These are phyloP conservation scores for Crotalus helleri DNA, from an alignment of 2,113 vertebrate species.

Conservation along the genomic window DNA sequence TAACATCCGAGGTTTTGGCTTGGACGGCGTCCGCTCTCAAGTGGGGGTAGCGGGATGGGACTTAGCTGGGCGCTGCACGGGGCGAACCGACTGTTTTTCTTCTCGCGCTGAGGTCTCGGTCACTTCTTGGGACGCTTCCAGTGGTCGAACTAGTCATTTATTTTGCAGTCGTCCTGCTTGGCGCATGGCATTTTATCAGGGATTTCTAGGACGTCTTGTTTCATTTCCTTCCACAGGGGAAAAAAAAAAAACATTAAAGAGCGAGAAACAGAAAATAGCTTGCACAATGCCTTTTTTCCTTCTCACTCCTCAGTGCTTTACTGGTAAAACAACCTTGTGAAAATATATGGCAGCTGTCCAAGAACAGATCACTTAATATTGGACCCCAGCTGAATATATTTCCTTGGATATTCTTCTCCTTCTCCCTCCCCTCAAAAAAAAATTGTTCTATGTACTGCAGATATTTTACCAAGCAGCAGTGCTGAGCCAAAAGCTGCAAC, in stretches of 20 bases:
- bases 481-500: conserved; percentile 47
- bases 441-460: conserved; percentile 53
- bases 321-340: background rate
- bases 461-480: conserved; percentile 36
- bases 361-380: background rate
- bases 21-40: background rate
- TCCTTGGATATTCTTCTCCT: background rate
- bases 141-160: background rate
- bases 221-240: background rate
- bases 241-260: accelerated
- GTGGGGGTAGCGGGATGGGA: background rate
- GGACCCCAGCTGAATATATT: conserved; percentile 11
- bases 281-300: background rate
- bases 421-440: background rate
- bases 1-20: background rate
- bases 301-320: background rate
- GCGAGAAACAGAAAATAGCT: background rate
- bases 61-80: background rate
- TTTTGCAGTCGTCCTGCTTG: background rate
- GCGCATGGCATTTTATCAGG: background rate
- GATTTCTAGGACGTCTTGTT: background rate
- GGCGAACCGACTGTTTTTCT: background rate
- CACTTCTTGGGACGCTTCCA: background rate
- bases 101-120: background rate
- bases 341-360: background rate